These are phyloP conservation scores for Trichechus manatus DNA, from an alignment of 2,113 vertebrate species.

Conservation along the genomic window DNA sequence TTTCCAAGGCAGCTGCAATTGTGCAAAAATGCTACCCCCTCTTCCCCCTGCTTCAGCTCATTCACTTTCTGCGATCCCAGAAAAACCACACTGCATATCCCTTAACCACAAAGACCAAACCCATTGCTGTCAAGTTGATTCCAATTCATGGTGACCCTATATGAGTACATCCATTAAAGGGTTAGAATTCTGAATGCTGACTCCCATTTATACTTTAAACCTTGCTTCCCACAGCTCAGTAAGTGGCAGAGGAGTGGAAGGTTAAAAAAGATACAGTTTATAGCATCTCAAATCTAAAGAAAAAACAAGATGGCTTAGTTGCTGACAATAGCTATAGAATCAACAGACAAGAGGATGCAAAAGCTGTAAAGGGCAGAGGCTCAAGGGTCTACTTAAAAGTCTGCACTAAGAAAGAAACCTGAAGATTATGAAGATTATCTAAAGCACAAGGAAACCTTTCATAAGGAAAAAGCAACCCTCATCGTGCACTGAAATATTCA, in stretches of 20 bases:
- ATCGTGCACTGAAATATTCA: slow-evolving; percentile 60
- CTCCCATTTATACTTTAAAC: slow-evolving; percentile 70
- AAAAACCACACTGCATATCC: not conserved
- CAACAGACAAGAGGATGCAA: slow-evolving; percentile 72
- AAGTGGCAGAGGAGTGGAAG: slow-evolving; percentile 76
- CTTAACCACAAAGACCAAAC: not conserved
- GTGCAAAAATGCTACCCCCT: not conserved
- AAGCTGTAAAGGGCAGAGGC: slow-evolving; percentile 79
- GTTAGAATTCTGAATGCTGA: not conserved
- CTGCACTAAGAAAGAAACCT: slow-evolving; percentile 51
- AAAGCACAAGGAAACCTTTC: slow-evolving; percentile 48
- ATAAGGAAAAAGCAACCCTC: slow-evolving; percentile 49
- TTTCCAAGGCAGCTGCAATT: not conserved
- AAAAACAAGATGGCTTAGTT: slow-evolving; percentile 79
- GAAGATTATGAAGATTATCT: slow-evolving; percentile 53
- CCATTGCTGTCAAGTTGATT: no score
- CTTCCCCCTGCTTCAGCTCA: fast-evolving
- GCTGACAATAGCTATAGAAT: slow-evolving; percentile 77
- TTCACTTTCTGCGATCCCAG: not conserved
- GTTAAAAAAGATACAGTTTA: slow-evolving; percentile 80
- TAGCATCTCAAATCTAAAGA: slow-evolving; percentile 79
- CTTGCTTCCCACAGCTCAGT: slow-evolving; percentile 72
- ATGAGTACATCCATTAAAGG: not conserved
- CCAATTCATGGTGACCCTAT: no score
- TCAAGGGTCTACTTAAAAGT: slow-evolving; percentile 77